Conservation (phyloP, 2,113 vertebrate genomes). For the Laterallus jamaicensis region DNA sequence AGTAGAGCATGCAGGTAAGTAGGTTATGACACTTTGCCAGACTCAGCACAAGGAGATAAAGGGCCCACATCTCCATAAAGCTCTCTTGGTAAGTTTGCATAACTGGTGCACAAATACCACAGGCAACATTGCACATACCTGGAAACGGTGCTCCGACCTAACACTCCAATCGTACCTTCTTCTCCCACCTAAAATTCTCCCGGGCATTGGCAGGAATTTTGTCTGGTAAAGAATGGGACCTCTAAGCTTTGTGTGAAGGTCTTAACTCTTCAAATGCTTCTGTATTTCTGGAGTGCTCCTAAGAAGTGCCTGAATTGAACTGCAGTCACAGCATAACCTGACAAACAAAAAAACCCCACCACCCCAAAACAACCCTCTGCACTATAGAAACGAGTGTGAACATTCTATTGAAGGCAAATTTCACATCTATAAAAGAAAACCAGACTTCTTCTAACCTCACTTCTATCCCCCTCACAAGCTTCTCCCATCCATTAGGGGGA, state of each 20-base stretch:
- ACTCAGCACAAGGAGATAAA: not conserved
- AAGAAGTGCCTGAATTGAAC: not conserved
- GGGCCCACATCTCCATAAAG: not conserved
- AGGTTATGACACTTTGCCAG: slow-evolving; percentile 10
- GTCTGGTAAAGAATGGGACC: not conserved
- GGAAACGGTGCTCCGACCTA: fast-evolving
- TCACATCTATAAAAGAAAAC: not conserved
- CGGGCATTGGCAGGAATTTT: not conserved
- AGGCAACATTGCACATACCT: fast-evolving
- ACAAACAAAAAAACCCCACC: not conserved
- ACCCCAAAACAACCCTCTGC: not conserved
- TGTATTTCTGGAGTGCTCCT: not conserved
- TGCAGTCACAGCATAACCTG: not conserved
- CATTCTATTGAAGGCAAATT: not conserved
- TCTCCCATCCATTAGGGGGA: not conserved
- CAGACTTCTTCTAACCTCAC: not conserved
- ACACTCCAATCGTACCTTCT: not conserved
- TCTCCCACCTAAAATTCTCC: not conserved
- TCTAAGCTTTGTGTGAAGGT: not conserved
- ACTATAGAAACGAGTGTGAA: not conserved
- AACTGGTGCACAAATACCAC: not conserved
- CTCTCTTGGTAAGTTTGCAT: not conserved
- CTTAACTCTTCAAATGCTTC: not conserved
- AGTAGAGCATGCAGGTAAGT: slow-evolving; percentile 28
- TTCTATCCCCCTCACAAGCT: not conserved